These are phyloP conservation scores for Mylabris sibirica DNA, from an alignment of 2,888 invertebrate genomes.

Conservation along the genomic window DNA sequence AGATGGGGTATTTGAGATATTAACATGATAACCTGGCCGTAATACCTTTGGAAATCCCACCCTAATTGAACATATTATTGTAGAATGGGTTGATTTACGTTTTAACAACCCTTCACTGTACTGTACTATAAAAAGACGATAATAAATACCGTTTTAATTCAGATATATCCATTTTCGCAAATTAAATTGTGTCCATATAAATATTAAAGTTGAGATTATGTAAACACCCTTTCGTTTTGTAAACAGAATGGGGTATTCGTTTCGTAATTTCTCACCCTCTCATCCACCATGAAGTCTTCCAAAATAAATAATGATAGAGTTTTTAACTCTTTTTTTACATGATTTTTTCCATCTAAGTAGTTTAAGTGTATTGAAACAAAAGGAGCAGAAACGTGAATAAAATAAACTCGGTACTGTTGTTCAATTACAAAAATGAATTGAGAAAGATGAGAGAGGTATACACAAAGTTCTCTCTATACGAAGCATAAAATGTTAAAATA, in stretches of 20 bases:
- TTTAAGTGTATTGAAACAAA: not conserved
- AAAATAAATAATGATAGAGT: not conserved
- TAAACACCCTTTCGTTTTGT: slow-evolving; percentile 5
- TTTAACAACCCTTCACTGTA: not conserved
- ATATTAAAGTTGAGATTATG: not conserved
- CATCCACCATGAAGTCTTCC: not conserved
- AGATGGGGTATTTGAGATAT: slow-evolving; percentile 36
- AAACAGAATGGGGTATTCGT: not conserved
- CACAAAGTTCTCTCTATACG: not conserved
- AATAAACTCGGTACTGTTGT: not conserved
- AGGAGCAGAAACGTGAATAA: not conserved
- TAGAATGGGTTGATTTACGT: not conserved
- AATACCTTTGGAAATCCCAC: not conserved
- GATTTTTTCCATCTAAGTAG: no score
- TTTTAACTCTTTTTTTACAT: no score
- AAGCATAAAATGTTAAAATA: not conserved
- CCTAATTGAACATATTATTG: not conserved
- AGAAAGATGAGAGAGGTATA: not conserved
- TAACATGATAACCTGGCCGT: slow-evolving; percentile 32
- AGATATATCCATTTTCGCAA: slow-evolving; percentile 20
- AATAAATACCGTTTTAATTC: not conserved
- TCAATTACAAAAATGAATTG: not conserved
- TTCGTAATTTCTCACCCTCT: not conserved
- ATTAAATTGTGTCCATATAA: slow-evolving; percentile 28
- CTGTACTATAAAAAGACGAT: not conserved